These are phyloP conservation scores for Australoheros facetus DNA, from an alignment of 2,797 vertebrate species.

Conservation along the genomic window DNA sequence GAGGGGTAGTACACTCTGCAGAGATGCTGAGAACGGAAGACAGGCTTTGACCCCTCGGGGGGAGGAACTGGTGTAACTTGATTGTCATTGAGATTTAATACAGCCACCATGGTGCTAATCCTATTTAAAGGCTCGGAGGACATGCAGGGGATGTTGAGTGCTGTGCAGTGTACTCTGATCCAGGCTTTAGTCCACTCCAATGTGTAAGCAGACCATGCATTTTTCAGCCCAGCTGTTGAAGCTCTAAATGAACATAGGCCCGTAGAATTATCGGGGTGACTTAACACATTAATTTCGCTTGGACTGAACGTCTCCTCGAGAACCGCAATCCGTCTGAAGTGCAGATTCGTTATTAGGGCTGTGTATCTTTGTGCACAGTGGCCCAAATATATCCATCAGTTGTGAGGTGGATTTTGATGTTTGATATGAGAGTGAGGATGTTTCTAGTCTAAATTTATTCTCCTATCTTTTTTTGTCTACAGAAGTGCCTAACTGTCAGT, in stretches of 20 bases:
- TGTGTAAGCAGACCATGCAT: conserved; percentile 19
- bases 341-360: not conserved
- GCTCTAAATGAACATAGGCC: not conserved
- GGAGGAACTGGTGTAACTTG: conserved; percentile 51
- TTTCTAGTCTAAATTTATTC: conserved; percentile 50
- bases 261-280: not conserved
- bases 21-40: conserved; percentile 35
- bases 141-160: conserved; percentile 40
- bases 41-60: conserved; percentile 29
- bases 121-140: conserved; percentile 61
- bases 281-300: not conserved
- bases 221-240: conserved; percentile 29
- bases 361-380: not conserved
- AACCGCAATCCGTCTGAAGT: not conserved
- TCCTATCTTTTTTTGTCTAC: conserved; percentile 60
- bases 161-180: conserved; percentile 23
- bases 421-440: conserved; percentile 22
- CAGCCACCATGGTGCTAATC: conserved; percentile 66
- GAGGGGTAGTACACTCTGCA: not conserved
- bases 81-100: conserved; percentile 75
- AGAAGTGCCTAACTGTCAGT: conserved; percentile 99
- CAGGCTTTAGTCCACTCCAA: conserved; percentile 28
- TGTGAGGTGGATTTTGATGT: conserved; percentile 42
- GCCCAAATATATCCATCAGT: conserved; percentile 51
- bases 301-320: not conserved